Evolutionary conservation across 2,797 vertebrate species (phyloP).

Genomic region (Otolemur crassicaudatus): DNA sequence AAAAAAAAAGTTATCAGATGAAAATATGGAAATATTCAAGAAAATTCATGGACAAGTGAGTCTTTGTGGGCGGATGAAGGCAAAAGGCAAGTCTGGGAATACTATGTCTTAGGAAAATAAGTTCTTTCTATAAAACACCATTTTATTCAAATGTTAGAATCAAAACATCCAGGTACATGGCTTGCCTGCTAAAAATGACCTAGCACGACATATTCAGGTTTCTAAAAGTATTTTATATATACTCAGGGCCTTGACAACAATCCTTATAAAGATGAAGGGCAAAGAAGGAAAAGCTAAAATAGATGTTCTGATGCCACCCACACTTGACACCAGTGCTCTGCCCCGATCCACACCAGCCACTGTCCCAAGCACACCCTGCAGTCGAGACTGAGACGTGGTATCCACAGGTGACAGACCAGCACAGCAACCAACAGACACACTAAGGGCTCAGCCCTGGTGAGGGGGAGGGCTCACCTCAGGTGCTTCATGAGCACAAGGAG

Average conservation of each 20-base stretch:
- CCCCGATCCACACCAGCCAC: background rate
- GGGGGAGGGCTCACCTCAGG: constrained; percentile 88
- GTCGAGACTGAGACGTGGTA: fast-evolving
- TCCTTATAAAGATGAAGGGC: background rate
- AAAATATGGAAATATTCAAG: background rate
- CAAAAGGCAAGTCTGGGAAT: background rate
- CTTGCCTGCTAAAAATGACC: background rate
- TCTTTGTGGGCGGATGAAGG: background rate
- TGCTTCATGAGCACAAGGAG: constrained; percentile 87
- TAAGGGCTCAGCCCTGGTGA: fast-evolving
- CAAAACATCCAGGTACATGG: background rate
- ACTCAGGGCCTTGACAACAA: background rate
- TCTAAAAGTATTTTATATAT: background rate
- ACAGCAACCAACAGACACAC: fast-evolving
- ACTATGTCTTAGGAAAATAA: background rate
- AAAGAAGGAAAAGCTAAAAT: background rate
- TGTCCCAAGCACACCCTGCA: background rate
- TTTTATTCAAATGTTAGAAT: background rate
- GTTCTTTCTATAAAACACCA: background rate
- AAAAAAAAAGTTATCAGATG: background rate
- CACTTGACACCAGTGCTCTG: fast-evolving
- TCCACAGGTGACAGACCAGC: background rate
- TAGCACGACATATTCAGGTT: fast-evolving
- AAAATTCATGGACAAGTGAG: background rate
- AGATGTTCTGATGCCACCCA: background rate